Evolutionary conservation across 2,797 vertebrate species (phyloP), one percentile per base, ranked within the genome.

Genomic region (Sebastolobus altivelis): DNA sequence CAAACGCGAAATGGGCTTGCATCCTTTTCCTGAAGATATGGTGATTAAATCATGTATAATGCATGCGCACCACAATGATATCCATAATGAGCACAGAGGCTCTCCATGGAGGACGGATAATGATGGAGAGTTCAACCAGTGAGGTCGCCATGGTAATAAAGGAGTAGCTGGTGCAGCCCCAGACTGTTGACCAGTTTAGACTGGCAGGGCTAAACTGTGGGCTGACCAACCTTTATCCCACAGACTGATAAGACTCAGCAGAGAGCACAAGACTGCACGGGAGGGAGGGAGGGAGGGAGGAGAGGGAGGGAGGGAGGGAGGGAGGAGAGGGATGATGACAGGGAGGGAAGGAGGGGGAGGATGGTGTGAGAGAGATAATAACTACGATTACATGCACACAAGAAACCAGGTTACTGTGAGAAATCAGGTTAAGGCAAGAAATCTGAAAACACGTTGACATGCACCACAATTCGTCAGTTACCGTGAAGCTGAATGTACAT

Each of bases 41-140:
- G 80, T 93, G 88, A 93, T 93, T 86, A 87, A 91, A 91, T 92
- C 83, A 93, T 92, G 86, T 85, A 88, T 93, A 90, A 92, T 92
- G 86, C 78, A 91, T 90, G 90, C 55, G 52, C 80, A 70, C 49
- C 75, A 77, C 82, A 88, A 83, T 87, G 80, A 91, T 82, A 87
- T 87, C 68, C 83, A 87, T 87, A 87, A 91, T 87, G 87, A 93
- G 87, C 2, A 76, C 59, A 54, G 88, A 85, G 79, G 56, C 79
- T 86, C 70, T 86, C 65, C 8, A 29, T 25, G 56, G 70, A 86
- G 60, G 71, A 85, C 1, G 46, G 81, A 85, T 84, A 86, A 75
- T 79, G 78, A 86, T 74, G 73, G 81, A 75, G 83, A 67, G 82
- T 87, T 83, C 59, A 71, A 87, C 74, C 82, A 76, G 58, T 54